Base-by-base conservation (phyloP, 2,797 vertebrate genomes). In the Erpetoichthys calabaricus region DNA sequence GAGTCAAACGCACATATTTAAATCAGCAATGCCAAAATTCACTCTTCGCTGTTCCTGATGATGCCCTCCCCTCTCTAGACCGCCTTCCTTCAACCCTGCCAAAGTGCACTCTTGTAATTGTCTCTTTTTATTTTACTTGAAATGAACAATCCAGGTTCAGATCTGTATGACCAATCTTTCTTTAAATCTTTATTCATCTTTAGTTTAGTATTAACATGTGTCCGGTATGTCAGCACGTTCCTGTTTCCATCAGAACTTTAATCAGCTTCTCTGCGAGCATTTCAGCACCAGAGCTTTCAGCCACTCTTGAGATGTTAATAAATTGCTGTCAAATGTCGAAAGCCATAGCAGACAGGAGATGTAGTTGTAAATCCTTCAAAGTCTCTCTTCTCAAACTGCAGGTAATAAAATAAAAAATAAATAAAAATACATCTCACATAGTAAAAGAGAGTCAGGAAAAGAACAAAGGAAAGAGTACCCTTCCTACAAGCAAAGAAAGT, bases 141-240 rank as follows among this genome's bases (percentile, higher is more conserved):
- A 42, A 44, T n/a, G 7, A n/a, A 6, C 54, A n/a, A 10, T 7
- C 9, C 9, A 56, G 9, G 44, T 56, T 25, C 25, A 25, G 25
- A 25, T 25, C 25, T 25, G 25, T 25, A 25, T 56, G 54, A 56
- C 7, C 54, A 42, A 9, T 56, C 54, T 51, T 25, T n/a, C 41
- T 51, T 49, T 63, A 66, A 62, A 56, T 62, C 65, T 63, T 63
- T 52, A 57, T 63, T 63, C 64, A 57, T 9, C 50, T 51, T 58
- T 52, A 52, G 45, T 52, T 58, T 58, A 51, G 43, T 68, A 75
- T 81, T 70, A 79, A 65, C 68, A 59, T 63, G 56, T 47, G 61
- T 65, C 70, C 57, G 63, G 42, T 56, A 53, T 74, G 75, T 73
- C 77, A 73, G 76, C 67, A 56, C 69, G 45, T 60, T 76, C 68